Percentiles rank a stretch among this genome's conserved stretches.
Conservation (phyloP, 2,113 vertebrate species). For the Gopherus flavomarginatus region DNA sequence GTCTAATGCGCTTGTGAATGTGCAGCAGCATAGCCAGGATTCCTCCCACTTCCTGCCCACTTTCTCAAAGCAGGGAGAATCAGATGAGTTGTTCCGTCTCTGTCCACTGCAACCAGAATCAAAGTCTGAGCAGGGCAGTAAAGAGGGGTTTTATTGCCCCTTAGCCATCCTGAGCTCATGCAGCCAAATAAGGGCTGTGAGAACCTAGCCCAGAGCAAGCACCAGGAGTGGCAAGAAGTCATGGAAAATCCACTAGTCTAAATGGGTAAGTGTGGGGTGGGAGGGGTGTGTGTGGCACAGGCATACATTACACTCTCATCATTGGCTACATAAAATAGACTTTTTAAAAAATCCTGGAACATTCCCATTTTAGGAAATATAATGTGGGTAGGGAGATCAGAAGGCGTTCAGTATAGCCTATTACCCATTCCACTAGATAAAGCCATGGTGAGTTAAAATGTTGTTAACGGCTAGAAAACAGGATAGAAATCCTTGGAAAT, state of each 20-base stretch:
- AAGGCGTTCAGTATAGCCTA: background rate
- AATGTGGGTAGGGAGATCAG: background rate
- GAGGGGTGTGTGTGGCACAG: too few species aligned
- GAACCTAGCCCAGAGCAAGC: background rate
- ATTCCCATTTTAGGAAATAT: background rate
- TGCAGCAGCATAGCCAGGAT: too few species aligned
- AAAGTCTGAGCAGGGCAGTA: background rate
- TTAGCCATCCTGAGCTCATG: background rate
- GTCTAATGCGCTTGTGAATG: background rate
- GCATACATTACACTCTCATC: fast-evolving
- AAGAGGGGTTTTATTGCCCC: background rate
- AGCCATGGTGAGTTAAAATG: background rate
- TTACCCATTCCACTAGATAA: background rate
- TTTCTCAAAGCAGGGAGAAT: background rate
- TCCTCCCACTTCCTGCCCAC: background rate
- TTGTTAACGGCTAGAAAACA: background rate
- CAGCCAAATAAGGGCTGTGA: background rate
- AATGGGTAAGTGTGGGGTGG: background rate
- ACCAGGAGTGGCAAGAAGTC: background rate
- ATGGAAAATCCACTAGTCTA: background rate
- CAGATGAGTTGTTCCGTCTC: background rate
- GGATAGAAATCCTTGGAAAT: background rate
- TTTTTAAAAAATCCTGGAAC: background rate
- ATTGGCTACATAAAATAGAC: background rate
- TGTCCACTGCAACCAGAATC: fast-evolving